Percentiles rank a stretch among this genome's conserved stretches.
These are phyloP conservation scores for Poecilia gillii DNA, from an alignment of 2,797 vertebrate genomes.

Conservation along the genomic window DNA sequence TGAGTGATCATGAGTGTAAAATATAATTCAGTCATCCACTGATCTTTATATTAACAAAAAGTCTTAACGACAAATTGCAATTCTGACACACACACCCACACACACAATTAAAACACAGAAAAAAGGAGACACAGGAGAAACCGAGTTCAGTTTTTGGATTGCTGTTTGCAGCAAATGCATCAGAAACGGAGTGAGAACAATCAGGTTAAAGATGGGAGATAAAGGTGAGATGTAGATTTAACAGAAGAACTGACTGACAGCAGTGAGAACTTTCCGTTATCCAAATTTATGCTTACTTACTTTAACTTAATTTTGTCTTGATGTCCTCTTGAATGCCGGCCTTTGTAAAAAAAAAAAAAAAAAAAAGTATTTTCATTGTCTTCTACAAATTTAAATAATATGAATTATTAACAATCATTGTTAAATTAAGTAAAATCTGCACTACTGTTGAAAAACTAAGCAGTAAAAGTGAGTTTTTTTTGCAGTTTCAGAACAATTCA, in stretches of 20 bases:
- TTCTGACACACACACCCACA: constrained; percentile 7
- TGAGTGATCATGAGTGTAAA: background rate
- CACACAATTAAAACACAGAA: background rate
- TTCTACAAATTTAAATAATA: background rate
- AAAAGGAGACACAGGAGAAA: background rate
- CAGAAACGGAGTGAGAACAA: background rate
- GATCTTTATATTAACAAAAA: constrained; percentile 12
- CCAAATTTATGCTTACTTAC: constrained; percentile 9
- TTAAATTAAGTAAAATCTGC: background rate
- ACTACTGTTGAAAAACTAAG: background rate
- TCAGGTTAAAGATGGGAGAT: constrained; percentile 5
- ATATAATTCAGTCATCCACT: constrained; percentile 14
- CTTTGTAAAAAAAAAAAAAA: too few relatives aligned
- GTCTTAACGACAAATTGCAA: background rate
- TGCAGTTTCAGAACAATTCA: background rate
- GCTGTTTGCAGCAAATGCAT: constrained; percentile 58
- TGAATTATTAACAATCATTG: background rate
- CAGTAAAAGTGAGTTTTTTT: background rate
- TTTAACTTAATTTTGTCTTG: constrained; percentile 28
- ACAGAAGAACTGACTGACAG: constrained; percentile 28
- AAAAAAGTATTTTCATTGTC: background rate
- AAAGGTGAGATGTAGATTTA: constrained; percentile 19
- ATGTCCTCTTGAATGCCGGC: background rate
- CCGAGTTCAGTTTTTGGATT: background rate
- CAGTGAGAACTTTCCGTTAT: constrained; percentile 26